phyloP scores from a whole-genome alignment of 2,113 vertebrate species.

The Orycteropus afer region DNA sequence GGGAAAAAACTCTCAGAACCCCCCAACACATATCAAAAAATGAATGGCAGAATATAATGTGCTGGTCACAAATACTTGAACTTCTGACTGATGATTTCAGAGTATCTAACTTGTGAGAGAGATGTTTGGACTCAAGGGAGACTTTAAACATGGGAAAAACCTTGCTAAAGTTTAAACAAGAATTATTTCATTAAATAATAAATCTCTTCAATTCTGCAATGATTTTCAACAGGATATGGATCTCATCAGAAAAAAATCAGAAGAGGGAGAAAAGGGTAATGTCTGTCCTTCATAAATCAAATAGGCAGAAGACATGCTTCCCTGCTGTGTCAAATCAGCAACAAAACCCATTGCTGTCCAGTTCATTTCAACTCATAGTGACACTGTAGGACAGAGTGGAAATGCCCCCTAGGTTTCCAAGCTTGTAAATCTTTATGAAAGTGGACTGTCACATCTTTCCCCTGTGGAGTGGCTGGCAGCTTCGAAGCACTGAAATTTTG shows the following conservation, averaged over 20 bases:
- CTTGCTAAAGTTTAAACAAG: background rate
- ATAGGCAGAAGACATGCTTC: background rate
- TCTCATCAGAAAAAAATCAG: background rate
- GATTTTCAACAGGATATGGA: background rate
- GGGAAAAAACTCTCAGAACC: background rate
- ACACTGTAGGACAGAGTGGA: too few species aligned
- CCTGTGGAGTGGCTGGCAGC: background rate
- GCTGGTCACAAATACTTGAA: background rate
- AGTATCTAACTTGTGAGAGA: background rate
- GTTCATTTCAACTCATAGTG: too few species aligned
- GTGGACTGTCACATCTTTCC: background rate
- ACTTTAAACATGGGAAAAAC: background rate
- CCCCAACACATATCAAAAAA: background rate
- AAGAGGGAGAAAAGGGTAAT: background rate
- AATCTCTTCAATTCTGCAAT: background rate
- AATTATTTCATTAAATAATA: slow-evolving; percentile 16
- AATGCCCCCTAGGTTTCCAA: background rate
- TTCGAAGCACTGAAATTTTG: background rate
- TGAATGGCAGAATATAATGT: background rate
- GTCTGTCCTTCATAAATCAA: background rate
- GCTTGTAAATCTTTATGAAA: too few species aligned
- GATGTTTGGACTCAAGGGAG: slow-evolving; percentile 27
- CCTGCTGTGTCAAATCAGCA: background rate
- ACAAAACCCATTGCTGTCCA: background rate
- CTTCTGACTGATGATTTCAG: slow-evolving; percentile 3